Base-by-base conservation (phyloP, 2,113 vertebrate species). In the Atrichornis clamosus region DNA sequence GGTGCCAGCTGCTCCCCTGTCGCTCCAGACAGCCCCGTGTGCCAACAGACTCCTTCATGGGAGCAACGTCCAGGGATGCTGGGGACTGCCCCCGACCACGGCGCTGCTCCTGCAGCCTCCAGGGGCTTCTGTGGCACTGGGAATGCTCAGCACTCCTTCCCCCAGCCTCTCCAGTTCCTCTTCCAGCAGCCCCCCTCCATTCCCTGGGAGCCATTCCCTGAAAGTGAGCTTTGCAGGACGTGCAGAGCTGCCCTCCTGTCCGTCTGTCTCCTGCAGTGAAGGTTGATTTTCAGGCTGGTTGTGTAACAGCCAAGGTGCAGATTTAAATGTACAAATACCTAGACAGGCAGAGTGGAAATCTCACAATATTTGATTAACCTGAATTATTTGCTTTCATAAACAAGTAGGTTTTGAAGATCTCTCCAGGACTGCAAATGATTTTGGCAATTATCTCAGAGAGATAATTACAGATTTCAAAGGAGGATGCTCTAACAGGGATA, bases 311-410 rank as follows among this genome's bases (percentile, higher is more conserved):
- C 21, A 14, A 69, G 42, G 62, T 20, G 7, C 62, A 74, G 64
- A 42, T 55, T 42, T 35, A 13, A 47, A 49, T 35, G 41, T 7
- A 7, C 58, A 73, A 70, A 59, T 11, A 58, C 24, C 70, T 12
- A 58, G 67, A 44, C 35, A 84, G 79, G 82, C 65, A 74, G 69
- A 91, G 84, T 42, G 55, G 72, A 73, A 93, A 85, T 42, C 72
- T 78, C 72, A n/a, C 84, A 46, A 33, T 60, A 65, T 95, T 96
- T 95, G 84, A 95, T 95, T 88, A 97, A 90, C 49, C 64, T 88
- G 90, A 95, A 97, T 95, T 69, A 88, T 88, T 94, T 96, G 90
- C 95, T 96, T 95, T 93, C 81, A 76, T 94, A 97, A 97, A 97
- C 91, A 96, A 96, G 92, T 30, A 69, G 88, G 89, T 84, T 96